Conservation (phyloP, 2,888 invertebrate species). For the Eilema caniola region DNA sequence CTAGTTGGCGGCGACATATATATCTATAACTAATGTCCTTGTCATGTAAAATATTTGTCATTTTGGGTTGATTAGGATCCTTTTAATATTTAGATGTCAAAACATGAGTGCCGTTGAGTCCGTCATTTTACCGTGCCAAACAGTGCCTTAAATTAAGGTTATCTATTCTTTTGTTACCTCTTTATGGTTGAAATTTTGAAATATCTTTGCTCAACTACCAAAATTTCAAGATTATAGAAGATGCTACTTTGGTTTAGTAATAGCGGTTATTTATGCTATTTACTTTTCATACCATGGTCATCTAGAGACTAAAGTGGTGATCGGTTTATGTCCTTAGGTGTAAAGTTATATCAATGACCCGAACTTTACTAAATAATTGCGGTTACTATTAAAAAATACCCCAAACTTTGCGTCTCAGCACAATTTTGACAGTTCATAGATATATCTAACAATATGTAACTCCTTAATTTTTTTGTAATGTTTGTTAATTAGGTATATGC, state of each 20-base stretch:
- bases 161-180: too few relatives aligned
- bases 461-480: background rate
- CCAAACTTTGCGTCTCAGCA: background rate
- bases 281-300: too few relatives aligned
- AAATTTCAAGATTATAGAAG: too few relatives aligned
- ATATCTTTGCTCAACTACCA: too few relatives aligned
- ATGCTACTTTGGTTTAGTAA: too few relatives aligned
- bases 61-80: background rate
- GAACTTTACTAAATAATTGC: background rate
- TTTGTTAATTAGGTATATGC: too few relatives aligned
- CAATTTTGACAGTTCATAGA: background rate
- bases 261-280: too few relatives aligned
- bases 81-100: conserved; percentile 10
- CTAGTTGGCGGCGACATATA: too few relatives aligned
- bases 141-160: background rate
- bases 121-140: background rate
- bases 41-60: background rate
- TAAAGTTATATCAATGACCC: background rate
- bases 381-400: background rate
- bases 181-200: too few relatives aligned
- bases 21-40: background rate
- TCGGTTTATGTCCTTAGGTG: background rate
- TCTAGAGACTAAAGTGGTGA: too few relatives aligned
- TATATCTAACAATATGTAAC: background rate
- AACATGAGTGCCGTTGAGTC: background rate